Percentiles rank a stretch among this genome's conserved stretches.
These are phyloP conservation scores for Tympanuchus pallidicinctus DNA, from an alignment of 2,113 vertebrate species.

Conservation along the genomic window DNA sequence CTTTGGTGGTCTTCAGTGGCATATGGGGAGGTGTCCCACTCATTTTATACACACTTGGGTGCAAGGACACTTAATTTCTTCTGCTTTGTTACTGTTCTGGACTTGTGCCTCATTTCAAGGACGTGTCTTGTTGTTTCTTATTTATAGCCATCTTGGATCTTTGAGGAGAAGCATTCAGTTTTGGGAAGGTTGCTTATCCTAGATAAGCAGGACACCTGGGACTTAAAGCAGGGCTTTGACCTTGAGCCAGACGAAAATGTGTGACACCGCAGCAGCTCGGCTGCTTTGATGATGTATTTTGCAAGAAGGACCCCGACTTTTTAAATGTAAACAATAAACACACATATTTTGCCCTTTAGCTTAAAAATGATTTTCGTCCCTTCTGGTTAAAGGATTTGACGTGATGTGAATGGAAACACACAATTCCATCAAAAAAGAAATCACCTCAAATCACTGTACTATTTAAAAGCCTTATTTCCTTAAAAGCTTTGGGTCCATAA, in stretches of 20 bases:
- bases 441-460: not conserved
- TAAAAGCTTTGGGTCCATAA: rapidly evolving
- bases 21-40: too few relatives aligned
- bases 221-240: too few relatives aligned
- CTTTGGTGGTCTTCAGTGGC: too few relatives aligned
- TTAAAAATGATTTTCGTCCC: not conserved
- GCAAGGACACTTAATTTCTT: too few relatives aligned
- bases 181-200: too few relatives aligned
- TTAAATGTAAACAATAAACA: not conserved
- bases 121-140: too few relatives aligned
- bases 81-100: too few relatives aligned
- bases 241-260: not conserved
- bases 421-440: not conserved
- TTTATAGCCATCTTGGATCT: too few relatives aligned
- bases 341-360: not conserved
- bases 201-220: too few relatives aligned
- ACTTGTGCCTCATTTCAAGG: too few relatives aligned
- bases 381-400: not conserved
- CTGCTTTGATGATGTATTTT: not conserved
- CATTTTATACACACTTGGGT: too few relatives aligned
- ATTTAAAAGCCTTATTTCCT: not conserved
- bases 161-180: too few relatives aligned
- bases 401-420: rapidly evolving
- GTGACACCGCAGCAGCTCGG: not conserved
- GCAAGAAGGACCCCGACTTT: not conserved